Base-by-base conservation (phyloP, 2,797 vertebrate genomes). In the Poliocrania exsul region DNA sequence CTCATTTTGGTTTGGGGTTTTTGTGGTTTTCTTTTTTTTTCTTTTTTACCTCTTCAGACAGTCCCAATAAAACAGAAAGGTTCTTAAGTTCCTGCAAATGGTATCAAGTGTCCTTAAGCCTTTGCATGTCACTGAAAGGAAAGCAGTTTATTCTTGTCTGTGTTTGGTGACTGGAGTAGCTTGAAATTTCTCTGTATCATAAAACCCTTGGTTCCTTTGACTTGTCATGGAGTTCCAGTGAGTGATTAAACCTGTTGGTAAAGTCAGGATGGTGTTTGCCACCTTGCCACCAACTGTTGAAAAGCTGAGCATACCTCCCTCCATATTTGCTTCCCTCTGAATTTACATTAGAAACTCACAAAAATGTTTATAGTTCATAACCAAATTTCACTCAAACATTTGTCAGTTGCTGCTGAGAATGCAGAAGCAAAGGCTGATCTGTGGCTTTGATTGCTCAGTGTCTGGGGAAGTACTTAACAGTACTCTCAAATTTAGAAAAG, bases 1-100 rank as follows among this genome's bases (percentile, higher is more conserved):
- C 4, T 3, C 11, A 6, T 31, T 31, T 16, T 35, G 20, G 19
- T 49, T 37, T 14, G 23, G 21, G 8, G 13, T 20, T 31, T 31
- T 53, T 53, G 40, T 16, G 40, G 40, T 42, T 42, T 42, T 16
- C 40, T 18, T 51, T 29, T 7, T 4, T 21, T 29, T 25, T 23
- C 31, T 33, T 13, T 16, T 4, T 6, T 2, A 2, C 5, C 12
- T 9, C 38, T 49, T n/a, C n/a, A n/a, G n/a, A n/a, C n/a, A n/a
- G n/a, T n/a, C n/a, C n/a, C n/a, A n/a, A n/a, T n/a, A n/a, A n/a
- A n/a, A n/a, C n/a, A n/a, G n/a, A n/a, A n/a, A n/a, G n/a, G n/a
- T n/a, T n/a, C n/a, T n/a, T n/a, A n/a, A 31, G 13, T 75, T 93
- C 77, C 66, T 71, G 11, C 33, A 60, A n/a, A 71, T 1, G 5